Evolutionary conservation across 2,797 vertebrate species (phyloP).

Genomic region (Tenualosa thibaudeaui): DNA sequence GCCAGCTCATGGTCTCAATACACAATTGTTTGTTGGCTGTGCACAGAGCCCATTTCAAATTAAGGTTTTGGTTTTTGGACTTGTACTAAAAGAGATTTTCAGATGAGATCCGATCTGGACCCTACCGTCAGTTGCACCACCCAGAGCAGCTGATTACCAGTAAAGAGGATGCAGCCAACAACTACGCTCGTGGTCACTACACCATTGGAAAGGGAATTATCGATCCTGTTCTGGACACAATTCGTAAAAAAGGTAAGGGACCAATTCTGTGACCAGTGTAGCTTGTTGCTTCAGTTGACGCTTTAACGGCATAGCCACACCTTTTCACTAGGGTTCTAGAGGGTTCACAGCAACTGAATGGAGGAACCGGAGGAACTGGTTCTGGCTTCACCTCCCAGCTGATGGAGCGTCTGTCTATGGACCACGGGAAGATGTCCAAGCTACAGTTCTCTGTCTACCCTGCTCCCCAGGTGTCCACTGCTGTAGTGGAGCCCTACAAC

Average conservation of each 20-base stretch:
- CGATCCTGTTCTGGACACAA: slow-evolving; percentile 45
- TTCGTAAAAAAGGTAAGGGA: slow-evolving; percentile 49
- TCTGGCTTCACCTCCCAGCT: slow-evolving; percentile 72
- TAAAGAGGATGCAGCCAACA: slow-evolving; percentile 54
- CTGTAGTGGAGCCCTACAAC: slow-evolving; percentile 73
- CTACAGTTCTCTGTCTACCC: slow-evolving; percentile 72
- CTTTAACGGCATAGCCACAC: no score
- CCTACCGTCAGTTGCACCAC: slow-evolving; percentile 41
- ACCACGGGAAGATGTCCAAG: slow-evolving; percentile 46
- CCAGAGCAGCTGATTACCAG: slow-evolving; percentile 52
- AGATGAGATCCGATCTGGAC: background rate
- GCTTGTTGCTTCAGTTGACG: no score
- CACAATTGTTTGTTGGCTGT: no score
- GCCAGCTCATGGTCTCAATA: no score
- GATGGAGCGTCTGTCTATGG: slow-evolving; percentile 73
- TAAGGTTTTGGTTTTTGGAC: no score
- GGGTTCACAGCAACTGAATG: no score
- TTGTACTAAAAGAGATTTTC: no score
- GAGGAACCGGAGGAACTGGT: slow-evolving; percentile 51
- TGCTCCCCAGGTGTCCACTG: slow-evolving; percentile 69
- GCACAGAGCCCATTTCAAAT: no score
- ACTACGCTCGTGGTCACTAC: slow-evolving; percentile 52
- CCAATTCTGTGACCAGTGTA: background rate
- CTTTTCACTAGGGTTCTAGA: no score
- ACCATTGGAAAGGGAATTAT: slow-evolving; percentile 52